Evolutionary conservation across 2,888 invertebrate species (phyloP), one percentile per base, ranked within the genome.

Genomic region (Cephalotes varians): DNA sequence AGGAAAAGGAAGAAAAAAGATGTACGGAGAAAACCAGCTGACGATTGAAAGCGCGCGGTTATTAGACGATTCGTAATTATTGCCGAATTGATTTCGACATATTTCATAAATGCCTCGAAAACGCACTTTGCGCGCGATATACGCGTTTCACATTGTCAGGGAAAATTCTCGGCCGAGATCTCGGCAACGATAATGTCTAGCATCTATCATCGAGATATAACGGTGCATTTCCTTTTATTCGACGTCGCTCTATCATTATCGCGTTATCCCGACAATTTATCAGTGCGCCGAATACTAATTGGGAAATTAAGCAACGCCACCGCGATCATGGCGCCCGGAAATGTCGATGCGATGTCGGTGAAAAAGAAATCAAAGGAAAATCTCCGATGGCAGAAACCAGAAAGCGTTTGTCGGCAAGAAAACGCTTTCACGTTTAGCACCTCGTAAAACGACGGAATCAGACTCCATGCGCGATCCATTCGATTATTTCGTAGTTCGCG

Each of bases 191-290:
- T 79, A 69, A 51, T 56, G 56, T 34, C 56, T 56, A 21, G 34
- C 71, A 79, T 67, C 84, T 84, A 82, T 88, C 74, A 82, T 25
- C 49, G 83, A 81, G 83, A 80, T 85, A 83, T 85, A 88, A 86
- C 83, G 85, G 60, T 51, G 65, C 51, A 74, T 77, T 85, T 85
- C 80, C 80, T 83, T 81, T 83, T 56, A 81, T 74, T 74, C 85
- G 79, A 80, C 85, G 60, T 84, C 82, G 69, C 77, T 77, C 87
- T 80, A 81, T 84, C 83, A 85, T 88, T 88, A 85, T 83, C 87
- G 69, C 74, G 77, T 88, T 87, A 87, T 87, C 88, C 84, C 72
- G 64, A 62, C 72, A 85, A 89, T 88, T 89, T 89, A 87, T 88
- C 89, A 82, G 80, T 71, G 64, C 73, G 69, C 44, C 58, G 82